These are phyloP conservation scores for Ariopsis seemanni DNA, from an alignment of 2,113 vertebrate species.

Conservation along the genomic window DNA sequence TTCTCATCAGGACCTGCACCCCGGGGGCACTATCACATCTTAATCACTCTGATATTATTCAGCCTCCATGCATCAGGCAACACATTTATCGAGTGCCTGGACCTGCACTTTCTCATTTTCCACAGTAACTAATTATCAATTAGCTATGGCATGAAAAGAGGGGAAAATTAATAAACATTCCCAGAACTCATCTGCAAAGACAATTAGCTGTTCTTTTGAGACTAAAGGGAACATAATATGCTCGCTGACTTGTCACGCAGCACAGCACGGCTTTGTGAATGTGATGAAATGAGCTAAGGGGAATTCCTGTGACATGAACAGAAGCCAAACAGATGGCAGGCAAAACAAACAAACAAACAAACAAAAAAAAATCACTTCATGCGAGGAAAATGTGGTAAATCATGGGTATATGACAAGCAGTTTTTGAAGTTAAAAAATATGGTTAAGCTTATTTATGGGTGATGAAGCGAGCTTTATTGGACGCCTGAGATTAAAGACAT, in stretches of 20 bases:
- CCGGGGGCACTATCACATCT: constrained; percentile 34
- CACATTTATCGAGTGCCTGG: constrained; percentile 33
- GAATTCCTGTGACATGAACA: background rate
- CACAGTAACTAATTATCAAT: constrained; percentile 54
- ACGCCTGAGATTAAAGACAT: background rate
- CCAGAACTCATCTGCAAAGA: constrained; percentile 32
- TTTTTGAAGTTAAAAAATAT: background rate
- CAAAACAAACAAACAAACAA: background rate
- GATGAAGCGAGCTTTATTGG: background rate
- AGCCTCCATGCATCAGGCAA: constrained; percentile 46
- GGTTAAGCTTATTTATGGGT: constrained; percentile 4
- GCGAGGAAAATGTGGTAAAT: constrained; percentile 9
- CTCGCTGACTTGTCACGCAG: constrained; percentile 13
- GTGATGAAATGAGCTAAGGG: constrained; percentile 9
- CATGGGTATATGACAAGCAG: background rate
- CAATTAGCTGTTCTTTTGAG: constrained; percentile 47
- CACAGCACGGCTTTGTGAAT: constrained; percentile 9
- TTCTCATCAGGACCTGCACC: constrained; percentile 37
- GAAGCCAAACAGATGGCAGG: background rate
- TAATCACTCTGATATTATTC: constrained; percentile 35
- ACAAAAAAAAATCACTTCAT: background rate
- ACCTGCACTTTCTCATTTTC: constrained; percentile 37
- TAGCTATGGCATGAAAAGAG: constrained; percentile 32
- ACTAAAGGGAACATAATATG: constrained; percentile 40
- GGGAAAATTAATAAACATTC: constrained; percentile 47